phyloP scores from a whole-genome alignment of 1,140 invertebrate species.

The Gryon sp. region DNA sequence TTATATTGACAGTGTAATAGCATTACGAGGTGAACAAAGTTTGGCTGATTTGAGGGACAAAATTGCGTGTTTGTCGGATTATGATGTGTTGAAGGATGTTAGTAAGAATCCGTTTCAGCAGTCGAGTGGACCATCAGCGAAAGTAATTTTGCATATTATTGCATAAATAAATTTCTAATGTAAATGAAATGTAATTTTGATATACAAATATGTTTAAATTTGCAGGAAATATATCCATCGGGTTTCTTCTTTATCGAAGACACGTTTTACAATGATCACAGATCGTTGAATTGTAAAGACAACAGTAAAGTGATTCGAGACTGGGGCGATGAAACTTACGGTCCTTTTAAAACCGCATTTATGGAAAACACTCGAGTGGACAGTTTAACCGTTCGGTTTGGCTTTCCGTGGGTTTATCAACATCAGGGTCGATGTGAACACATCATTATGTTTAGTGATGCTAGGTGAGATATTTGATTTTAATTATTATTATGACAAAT shows the following conservation, averaged over 20 bases:
- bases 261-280: constrained; percentile 88
- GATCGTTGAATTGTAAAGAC: constrained; percentile 82
- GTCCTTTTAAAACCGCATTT: constrained; percentile 79
- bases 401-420: constrained; percentile 90
- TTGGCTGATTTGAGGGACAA: constrained; percentile 84
- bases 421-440: constrained; percentile 96
- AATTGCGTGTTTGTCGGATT: constrained; percentile 85
- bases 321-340: constrained; percentile 82
- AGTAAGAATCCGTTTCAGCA: constrained; percentile 81
- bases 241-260: constrained; percentile 89
- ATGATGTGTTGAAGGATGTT: constrained; percentile 82
- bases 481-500: no score
- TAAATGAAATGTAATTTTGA: no score
- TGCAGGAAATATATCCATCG: constrained; percentile 84
- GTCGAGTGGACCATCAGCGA: constrained; percentile 72
- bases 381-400: constrained; percentile 84
- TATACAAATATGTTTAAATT: no score
- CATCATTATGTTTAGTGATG: constrained; percentile 87
- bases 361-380: constrained; percentile 84
- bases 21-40: constrained; percentile 83
- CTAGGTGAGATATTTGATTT: constrained; percentile 75
- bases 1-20: constrained; percentile 27
- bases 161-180: no score
- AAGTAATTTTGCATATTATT: constrained; percentile 73
- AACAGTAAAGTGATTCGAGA: constrained; percentile 83